Evolutionary conservation across 2,797 vertebrate genomes (phyloP), one percentile per base, ranked within the genome.

Genomic region (Oryzias sinensis): DNA sequence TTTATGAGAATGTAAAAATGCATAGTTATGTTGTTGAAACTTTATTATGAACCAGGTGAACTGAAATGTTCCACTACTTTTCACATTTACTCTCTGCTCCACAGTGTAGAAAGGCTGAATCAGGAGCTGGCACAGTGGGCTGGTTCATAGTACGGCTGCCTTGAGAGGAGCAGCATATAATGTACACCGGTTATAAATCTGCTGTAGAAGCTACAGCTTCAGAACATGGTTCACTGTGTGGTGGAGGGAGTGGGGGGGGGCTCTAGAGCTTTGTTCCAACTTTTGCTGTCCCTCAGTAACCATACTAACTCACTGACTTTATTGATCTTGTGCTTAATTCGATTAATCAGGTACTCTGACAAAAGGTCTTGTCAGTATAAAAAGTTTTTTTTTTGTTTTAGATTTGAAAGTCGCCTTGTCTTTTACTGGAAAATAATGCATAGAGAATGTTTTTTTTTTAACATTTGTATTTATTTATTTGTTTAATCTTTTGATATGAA

Each of bases 151-250:
- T 48, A 64, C 64, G 70, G 74, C 62, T 54, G 55, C 60, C 66
- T 8, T 49, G 29, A 74, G 64, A 60, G 74, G 66, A 76, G 53
- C 59, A 68, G 62, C 54, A 71, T 59, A 74, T 77, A 70, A 74
- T 59, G 74, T 68, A 68, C 79, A 76, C 59, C 64, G 56, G 63
- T 57, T 42, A 81, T 90, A 88, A 87, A 89, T 90, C 87, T 82
- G 67, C 72, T 67, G 58, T 43, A 20, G 56, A 15, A 16, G 71
- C 65, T 64, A 72, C 25, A 0, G 59, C 70, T 67, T 62, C 76
- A 56, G 59, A 69, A 58, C 66, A 59, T 62, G 53, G 68, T 55
- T 65, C 71, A 68, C 33, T 37, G 33, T 33, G 18, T 15, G 14
- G 14, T 43, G 42, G 42, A 15, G 15, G 6, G 5, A 43, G 14